A percentile compares a stretch with the other conserved stretches of the same genome.
phyloP scores from a whole-genome alignment of 2,113 vertebrate genomes.

The Excalfactoria chinensis region DNA sequence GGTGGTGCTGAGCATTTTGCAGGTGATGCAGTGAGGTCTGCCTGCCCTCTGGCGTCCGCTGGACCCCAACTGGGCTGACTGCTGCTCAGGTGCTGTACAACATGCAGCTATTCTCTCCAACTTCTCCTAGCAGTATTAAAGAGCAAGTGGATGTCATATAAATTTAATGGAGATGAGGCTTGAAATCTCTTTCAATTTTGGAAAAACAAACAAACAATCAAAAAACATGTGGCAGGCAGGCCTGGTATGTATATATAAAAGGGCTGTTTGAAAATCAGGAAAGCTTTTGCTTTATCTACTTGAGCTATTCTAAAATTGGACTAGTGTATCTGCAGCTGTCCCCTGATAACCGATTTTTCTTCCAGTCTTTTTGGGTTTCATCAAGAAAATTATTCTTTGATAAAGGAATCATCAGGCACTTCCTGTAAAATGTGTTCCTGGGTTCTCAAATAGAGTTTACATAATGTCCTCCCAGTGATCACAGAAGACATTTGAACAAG shows the following conservation, averaged over 20 bases:
- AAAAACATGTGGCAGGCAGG: not conserved
- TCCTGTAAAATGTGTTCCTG: not conserved
- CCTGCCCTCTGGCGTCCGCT: constrained; percentile 69
- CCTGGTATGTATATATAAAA: accelerated
- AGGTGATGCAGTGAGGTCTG: not conserved
- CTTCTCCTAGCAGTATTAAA: not conserved
- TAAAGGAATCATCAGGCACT: not conserved
- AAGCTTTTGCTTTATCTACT: not conserved
- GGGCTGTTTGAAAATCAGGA: not conserved
- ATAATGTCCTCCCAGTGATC: not conserved
- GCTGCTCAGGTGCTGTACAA: not conserved
- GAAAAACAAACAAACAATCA: not conserved
- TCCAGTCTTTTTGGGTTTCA: not conserved
- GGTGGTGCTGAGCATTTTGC: not conserved
- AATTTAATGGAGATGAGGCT: not conserved
- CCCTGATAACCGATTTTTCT: constrained; percentile 10
- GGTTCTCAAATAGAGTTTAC: not conserved
- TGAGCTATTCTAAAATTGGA: constrained; percentile 1
- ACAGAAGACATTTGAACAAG: not conserved
- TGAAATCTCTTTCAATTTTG: not conserved
- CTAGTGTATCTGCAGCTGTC: not conserved
- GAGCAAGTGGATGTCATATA: not conserved
- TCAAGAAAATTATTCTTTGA: not conserved
- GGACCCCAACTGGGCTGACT: not conserved
- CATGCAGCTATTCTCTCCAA: not conserved